These are phyloP conservation scores for Octomys mimax DNA, from an alignment of 2,797 vertebrate genomes.

Conservation along the genomic window DNA sequence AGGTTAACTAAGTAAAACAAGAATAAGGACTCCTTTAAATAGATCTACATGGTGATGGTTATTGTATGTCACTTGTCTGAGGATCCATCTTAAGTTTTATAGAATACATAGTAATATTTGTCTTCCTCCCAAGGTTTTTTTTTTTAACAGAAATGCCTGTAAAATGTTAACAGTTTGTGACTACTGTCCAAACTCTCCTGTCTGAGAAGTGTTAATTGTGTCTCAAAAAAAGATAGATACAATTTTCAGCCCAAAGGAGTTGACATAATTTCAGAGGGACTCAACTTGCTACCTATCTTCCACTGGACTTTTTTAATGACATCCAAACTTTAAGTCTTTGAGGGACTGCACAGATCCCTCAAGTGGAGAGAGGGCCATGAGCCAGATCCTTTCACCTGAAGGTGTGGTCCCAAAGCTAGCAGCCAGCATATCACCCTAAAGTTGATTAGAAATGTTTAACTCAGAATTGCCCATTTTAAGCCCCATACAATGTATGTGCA, in stretches of 20 bases:
- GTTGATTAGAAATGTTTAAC: neutral
- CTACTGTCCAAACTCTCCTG: constrained; percentile 63
- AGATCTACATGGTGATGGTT: neutral
- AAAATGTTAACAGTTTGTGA: constrained; percentile 24
- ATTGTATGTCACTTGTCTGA: neutral
- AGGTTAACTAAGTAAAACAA: neutral
- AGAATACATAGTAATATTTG: neutral
- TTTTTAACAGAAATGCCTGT: neutral
- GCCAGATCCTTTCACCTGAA: neutral
- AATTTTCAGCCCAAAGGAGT: neutral
- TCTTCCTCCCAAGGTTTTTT: constrained; percentile 37
- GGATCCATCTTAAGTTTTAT: neutral
- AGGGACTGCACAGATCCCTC: neutral
- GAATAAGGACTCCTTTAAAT: neutral
- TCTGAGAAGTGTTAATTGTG: constrained; percentile 54
- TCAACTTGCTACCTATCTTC: neutral
- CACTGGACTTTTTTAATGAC: neutral
- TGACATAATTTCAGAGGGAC: neutral
- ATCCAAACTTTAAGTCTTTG: neutral
- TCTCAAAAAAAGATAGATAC: neutral
- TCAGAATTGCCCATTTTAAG: neutral
- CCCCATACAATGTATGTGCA: neutral
- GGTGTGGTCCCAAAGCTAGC: neutral
- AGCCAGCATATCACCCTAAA: neutral
- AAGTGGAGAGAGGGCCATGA: neutral